Conservation (phyloP, 2,888 invertebrate species). For the Pristionchus mayeri region DNA sequence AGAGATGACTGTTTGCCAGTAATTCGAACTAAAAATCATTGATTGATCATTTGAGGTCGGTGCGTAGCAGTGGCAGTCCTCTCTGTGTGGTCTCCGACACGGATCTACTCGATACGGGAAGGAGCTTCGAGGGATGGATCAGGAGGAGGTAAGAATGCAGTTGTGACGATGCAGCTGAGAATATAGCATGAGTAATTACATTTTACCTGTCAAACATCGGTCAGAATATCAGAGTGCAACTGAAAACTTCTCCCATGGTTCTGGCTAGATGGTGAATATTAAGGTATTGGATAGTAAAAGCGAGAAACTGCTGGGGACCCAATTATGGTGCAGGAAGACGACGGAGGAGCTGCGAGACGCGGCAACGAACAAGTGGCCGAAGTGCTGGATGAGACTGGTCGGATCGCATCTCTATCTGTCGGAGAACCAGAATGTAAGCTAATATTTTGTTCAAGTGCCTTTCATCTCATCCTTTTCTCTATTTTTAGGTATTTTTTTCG, state of each 20-base stretch:
- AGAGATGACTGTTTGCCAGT: too few relatives aligned
- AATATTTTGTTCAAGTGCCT: too few relatives aligned
- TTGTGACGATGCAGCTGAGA: neutral
- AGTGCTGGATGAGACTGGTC: constrained; percentile 70
- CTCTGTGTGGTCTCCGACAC: constrained; percentile 43
- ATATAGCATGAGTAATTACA: too few relatives aligned
- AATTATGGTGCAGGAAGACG: constrained; percentile 58
- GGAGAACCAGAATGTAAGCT: constrained; percentile 66
- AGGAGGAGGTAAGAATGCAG: constrained; percentile 54
- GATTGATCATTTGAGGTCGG: constrained; percentile 53
- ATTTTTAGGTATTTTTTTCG: too few relatives aligned
- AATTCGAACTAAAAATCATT: too few relatives aligned
- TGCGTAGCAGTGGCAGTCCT: constrained; percentile 61
- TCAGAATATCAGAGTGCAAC: too few relatives aligned
- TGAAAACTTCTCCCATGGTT: too few relatives aligned
- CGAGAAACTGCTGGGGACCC: neutral
- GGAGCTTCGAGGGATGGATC: constrained; percentile 66
- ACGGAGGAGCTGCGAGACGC: constrained; percentile 57
- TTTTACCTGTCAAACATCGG: too few relatives aligned
- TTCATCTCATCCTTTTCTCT: too few relatives aligned
- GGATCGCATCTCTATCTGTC: constrained; percentile 64
- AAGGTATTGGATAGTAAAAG: too few relatives aligned
- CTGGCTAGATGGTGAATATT: too few relatives aligned
- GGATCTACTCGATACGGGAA: constrained; percentile 38
- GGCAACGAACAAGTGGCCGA: constrained; percentile 70